Base-by-base conservation (phyloP, 2,113 vertebrate species). In the Mixornis gularis region DNA sequence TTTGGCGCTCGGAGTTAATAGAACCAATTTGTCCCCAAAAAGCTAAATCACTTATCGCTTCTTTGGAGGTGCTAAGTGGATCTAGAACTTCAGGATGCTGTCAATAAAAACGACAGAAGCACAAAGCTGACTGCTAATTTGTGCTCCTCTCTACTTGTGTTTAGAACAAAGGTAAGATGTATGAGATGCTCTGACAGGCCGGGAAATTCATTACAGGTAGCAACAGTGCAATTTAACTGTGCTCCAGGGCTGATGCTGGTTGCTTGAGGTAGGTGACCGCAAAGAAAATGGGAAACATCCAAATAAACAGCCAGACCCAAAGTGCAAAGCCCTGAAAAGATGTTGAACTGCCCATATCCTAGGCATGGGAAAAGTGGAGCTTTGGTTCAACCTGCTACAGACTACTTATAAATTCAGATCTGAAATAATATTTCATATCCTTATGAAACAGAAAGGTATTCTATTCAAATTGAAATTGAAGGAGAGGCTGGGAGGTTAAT, bases 41-140 rank as follows among this genome's bases (percentile, higher is more conserved):
- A 96, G 97, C 96, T 97, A 97, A 96, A 97, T 92, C 96, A 96
- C 96, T 98, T 98, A 97, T 92, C 96, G 0, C 97, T 95, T 97
- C 97, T 97, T 95, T 88, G 95, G 76, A 97, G 91, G 97, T 96
- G 97, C 91, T 97, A 97, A 97, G 96, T 96, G 97, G 76, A 97
- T 96, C 97, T 97, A 97, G 96, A 98, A 98, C 97, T 97, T 98
- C 87, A 66, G 36, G 27, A 90, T 76, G 69, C 76, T 95, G 96
- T 95, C 95, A 95, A 95, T 96, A 96, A 97, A 96, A 97, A 96
- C 34, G 74, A 97, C 87, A 87, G 53, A 94, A 89, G 91, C 70
- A 91, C 90, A 89, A 87, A 96, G 79, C 58, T 64, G 51, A 68
- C 90, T 92, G 79, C 51, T 69, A 29, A 90, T 84, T 92, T 95